Percentiles rank a stretch among this genome's conserved stretches.
These are phyloP conservation scores for Hypsibius dujardini DNA, from an alignment of 1,140 invertebrate species.

Conservation along the genomic window DNA sequence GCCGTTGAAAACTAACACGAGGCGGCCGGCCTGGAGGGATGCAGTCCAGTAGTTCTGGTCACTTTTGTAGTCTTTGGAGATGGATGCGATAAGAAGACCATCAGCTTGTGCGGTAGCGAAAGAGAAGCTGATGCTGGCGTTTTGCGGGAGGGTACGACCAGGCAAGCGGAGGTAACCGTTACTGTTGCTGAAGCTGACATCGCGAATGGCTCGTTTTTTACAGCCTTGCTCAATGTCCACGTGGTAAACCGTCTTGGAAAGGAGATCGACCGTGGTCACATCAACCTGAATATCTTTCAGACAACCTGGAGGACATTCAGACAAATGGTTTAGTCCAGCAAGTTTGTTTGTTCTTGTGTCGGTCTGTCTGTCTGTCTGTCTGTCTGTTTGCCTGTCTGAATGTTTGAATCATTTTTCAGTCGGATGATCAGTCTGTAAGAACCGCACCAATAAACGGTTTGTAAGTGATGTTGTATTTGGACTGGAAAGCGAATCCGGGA, in stretches of 20 bases:
- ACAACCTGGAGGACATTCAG: conserved; percentile 37
- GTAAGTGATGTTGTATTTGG: conserved; percentile 26
- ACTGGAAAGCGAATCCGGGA: conserved; percentile 40
- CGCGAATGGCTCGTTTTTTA: conserved; percentile 41
- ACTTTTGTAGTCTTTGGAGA: conserved; percentile 14
- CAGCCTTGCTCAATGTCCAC: conserved; percentile 58
- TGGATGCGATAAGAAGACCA: conserved; percentile 40
- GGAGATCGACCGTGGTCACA: conserved; percentile 46
- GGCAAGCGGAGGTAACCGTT: conserved; percentile 56
- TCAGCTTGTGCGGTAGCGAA: conserved; percentile 52
- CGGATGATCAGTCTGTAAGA: too few relatives aligned
- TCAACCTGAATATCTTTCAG: conserved; percentile 58
- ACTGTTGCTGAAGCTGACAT: conserved; percentile 51
- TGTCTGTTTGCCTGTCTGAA: too few relatives aligned
- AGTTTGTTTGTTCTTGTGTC: too few relatives aligned
- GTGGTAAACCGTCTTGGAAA: conserved; percentile 42
- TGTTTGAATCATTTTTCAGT: too few relatives aligned
- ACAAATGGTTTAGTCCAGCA: too few relatives aligned
- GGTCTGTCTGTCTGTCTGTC: too few relatives aligned
- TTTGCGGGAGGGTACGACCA: conserved; percentile 43
- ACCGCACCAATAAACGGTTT: conserved; percentile 44
- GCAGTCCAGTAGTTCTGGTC: conserved; percentile 48
- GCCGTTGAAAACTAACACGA: conserved; percentile 48
- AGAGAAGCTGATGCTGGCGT: conserved; percentile 50
- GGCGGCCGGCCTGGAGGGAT: conserved; percentile 43